phyloP scores from a whole-genome alignment of 2,113 vertebrate genomes.

The Cygnus atratus region DNA sequence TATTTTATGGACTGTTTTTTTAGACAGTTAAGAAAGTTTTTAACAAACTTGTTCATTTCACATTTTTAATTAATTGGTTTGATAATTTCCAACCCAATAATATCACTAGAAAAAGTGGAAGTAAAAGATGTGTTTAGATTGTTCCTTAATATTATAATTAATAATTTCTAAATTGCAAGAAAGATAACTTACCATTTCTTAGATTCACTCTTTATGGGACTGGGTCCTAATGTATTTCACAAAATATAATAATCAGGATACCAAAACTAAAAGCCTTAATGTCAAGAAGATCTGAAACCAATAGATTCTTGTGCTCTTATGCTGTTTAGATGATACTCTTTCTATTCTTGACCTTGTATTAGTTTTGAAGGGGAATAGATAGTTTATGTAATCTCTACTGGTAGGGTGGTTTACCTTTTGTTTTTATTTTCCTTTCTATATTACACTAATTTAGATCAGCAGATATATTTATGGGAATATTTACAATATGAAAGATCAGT shows the following conservation, averaged over 20 bases:
- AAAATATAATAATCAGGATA: not conserved
- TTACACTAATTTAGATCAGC: not conserved
- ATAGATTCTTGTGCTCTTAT: not conserved
- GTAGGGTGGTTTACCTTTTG: not conserved
- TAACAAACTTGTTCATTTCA: not conserved
- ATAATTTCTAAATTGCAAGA: not conserved
- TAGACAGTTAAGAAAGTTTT: not conserved
- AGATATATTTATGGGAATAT: not conserved
- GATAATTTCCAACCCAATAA: not conserved
- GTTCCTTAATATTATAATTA: not conserved
- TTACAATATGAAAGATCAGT: not conserved
- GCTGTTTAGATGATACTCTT: not conserved
- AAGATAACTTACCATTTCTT: not conserved
- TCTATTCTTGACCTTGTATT: not conserved
- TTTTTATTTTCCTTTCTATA: not conserved
- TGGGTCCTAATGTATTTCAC: not conserved
- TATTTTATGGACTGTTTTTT: not conserved
- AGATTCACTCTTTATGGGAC: not conserved
- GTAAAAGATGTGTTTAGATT: not conserved
- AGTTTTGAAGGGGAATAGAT: not conserved
- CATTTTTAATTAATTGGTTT: not conserved
- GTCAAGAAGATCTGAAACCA: not conserved
- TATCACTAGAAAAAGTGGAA: not conserved
- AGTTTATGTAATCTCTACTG: not conserved
- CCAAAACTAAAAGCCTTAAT: not conserved